These are phyloP conservation scores for Buathra laborator DNA, from an alignment of 2,888 invertebrate species.

Conservation along the genomic window DNA sequence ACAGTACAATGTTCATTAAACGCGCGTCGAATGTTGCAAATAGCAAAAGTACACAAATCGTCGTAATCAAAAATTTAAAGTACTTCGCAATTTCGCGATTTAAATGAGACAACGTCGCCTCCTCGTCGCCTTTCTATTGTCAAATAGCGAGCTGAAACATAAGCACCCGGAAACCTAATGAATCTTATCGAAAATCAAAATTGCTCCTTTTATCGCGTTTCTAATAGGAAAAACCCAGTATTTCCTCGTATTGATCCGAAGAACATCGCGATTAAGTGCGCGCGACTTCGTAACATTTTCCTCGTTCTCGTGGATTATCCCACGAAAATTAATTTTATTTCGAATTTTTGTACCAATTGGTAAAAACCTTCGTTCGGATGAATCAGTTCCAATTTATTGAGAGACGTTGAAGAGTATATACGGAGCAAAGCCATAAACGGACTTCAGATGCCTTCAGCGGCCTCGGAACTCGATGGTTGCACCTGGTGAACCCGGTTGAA, in stretches of 20 bases:
- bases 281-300: constrained; percentile 16
- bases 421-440: background rate
- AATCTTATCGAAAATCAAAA: background rate
- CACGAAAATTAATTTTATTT: background rate
- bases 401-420: background rate
- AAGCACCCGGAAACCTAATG: too few relatives aligned
- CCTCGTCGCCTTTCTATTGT: too few relatives aligned
- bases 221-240: constrained; percentile 6
- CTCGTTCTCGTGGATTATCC: background rate
- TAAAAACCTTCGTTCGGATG: too few relatives aligned
- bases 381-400: background rate
- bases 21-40: background rate
- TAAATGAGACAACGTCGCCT: background rate
- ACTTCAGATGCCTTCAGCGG: background rate
- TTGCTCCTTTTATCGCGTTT: constrained; percentile 43
- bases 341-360: background rate
- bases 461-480: background rate
- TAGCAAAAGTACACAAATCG: background rate
- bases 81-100: background rate
- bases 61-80: background rate
- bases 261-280: background rate
- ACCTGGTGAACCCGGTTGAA: background rate
- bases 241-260: background rate
- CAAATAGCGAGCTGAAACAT: too few relatives aligned
- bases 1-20: constrained; percentile 23